Percentiles rank a stretch among this genome's conserved stretches.
phyloP scores from a whole-genome alignment of 35 echinoderm and acorn worm genomes.

The Chiridota heheva region DNA sequence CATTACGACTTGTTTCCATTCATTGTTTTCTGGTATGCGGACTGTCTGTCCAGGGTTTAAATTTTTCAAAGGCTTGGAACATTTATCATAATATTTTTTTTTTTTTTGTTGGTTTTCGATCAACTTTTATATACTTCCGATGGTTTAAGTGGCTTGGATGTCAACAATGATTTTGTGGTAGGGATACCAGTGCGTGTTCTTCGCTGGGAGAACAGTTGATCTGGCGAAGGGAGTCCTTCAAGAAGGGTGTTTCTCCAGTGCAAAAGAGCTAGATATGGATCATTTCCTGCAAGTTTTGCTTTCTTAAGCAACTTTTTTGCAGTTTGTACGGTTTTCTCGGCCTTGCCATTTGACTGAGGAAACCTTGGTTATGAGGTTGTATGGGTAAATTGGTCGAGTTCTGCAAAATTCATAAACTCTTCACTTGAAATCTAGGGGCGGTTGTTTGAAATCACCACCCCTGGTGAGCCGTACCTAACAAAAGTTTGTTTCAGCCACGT shows the following conservation, averaged over 20 bases:
- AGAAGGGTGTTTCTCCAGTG: conserved; percentile 23
- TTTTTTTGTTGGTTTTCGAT: not conserved
- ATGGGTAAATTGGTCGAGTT: too few relatives aligned
- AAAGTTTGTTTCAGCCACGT: too few relatives aligned
- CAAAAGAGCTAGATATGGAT: conserved; percentile 45
- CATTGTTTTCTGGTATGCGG: too few relatives aligned
- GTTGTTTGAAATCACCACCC: too few relatives aligned
- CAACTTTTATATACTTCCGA: conserved; percentile 8
- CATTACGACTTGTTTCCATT: too few relatives aligned
- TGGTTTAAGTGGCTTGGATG: not conserved
- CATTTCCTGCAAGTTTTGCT: conserved; percentile 6
- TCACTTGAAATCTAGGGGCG: too few relatives aligned
- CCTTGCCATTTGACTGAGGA: conserved; percentile 31
- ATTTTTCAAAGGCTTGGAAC: not conserved
- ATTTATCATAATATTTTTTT: not conserved
- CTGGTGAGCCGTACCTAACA: too few relatives aligned
- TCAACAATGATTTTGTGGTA: conserved; percentile 1
- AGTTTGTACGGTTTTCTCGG: conserved; percentile 38
- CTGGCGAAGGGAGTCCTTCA: conserved; percentile 9
- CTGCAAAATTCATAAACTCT: too few relatives aligned
- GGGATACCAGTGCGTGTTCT: conserved; percentile 16
- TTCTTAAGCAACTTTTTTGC: conserved; percentile 28
- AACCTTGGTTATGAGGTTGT: conserved; percentile 14
- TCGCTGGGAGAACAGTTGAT: not conserved
- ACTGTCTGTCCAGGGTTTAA: not conserved